Conservation (phyloP, 2,113 vertebrate genomes). For the Hydrochoerus hydrochaeris region DNA sequence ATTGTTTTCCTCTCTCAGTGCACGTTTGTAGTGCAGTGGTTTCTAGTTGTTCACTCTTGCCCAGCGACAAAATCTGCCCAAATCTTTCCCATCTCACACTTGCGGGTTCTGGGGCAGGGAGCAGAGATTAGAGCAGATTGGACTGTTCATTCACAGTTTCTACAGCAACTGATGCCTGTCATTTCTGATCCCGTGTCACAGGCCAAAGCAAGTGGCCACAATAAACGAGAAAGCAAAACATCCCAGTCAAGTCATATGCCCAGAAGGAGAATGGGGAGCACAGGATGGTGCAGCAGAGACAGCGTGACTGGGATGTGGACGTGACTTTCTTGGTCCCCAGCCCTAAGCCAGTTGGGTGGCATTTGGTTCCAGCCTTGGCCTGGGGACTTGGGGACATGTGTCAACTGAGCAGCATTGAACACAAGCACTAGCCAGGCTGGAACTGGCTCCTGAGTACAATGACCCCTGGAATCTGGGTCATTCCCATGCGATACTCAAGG, state of each 20-base stretch:
- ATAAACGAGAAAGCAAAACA: background rate
- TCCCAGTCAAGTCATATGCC: background rate
- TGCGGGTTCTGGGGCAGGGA: background rate
- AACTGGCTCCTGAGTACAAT: conserved; percentile 86
- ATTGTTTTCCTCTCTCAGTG: background rate
- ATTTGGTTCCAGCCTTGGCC: background rate
- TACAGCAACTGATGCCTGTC: background rate
- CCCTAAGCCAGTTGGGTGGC: background rate
- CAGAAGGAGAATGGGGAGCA: background rate
- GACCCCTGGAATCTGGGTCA: conserved; percentile 86
- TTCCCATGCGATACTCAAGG: conserved; percentile 92
- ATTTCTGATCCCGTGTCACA: background rate
- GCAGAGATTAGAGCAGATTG: background rate
- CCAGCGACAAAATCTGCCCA: background rate
- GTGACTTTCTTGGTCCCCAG: background rate
- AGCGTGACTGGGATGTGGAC: fast-evolving
- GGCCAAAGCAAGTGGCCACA: background rate
- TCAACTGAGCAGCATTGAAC: conserved; percentile 93
- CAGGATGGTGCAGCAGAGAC: too few relatives aligned
- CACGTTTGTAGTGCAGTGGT: background rate
- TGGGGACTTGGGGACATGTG: conserved; percentile 90
- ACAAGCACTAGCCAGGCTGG: conserved; percentile 94
- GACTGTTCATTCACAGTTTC: background rate
- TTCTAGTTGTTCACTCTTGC: background rate
- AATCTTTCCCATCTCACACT: background rate